Evolutionary conservation across 1,140 invertebrate genomes (phyloP).

Genomic region (Drosophila ercepeae): DNA sequence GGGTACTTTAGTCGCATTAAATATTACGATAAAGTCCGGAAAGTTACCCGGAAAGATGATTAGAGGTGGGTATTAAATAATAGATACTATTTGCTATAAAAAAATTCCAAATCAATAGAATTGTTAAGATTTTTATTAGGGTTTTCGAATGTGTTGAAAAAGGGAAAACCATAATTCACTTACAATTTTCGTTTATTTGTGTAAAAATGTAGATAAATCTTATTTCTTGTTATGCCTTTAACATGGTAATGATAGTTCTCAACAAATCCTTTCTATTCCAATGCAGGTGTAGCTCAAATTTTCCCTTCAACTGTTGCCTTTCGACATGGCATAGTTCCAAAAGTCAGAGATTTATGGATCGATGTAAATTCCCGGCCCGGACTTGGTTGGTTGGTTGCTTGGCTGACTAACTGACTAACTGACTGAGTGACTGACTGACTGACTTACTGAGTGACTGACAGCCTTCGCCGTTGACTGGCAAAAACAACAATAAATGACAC

Average conservation of each 20-base stretch:
- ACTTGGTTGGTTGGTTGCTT: slow-evolving; percentile 16
- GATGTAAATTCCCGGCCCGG: slow-evolving; percentile 13
- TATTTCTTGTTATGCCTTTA: background rate
- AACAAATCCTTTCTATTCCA: background rate
- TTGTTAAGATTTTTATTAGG: no score
- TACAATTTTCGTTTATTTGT: no score
- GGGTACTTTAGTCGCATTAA: slow-evolving; percentile 14
- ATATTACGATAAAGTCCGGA: background rate
- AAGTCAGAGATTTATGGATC: slow-evolving; percentile 29
- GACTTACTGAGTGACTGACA: slow-evolving; percentile 36
- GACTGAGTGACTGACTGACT: background rate
- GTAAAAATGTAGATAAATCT: no score
- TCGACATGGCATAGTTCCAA: slow-evolving; percentile 1
- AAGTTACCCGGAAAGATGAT: slow-evolving; percentile 9
- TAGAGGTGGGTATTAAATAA: no score
- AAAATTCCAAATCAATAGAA: no score
- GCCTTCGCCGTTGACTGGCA: slow-evolving; percentile 30
- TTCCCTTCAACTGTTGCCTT: background rate
- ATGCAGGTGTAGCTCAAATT: background rate
- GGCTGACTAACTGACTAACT: slow-evolving; percentile 20
- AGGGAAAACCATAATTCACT: no score
- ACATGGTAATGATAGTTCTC: background rate
- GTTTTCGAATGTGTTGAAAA: no score
- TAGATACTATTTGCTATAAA: no score
- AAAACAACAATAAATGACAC: slow-evolving; percentile 39